phyloP scores from a whole-genome alignment of 2,797 vertebrate genomes.

The Sebastes hopkinsi region DNA sequence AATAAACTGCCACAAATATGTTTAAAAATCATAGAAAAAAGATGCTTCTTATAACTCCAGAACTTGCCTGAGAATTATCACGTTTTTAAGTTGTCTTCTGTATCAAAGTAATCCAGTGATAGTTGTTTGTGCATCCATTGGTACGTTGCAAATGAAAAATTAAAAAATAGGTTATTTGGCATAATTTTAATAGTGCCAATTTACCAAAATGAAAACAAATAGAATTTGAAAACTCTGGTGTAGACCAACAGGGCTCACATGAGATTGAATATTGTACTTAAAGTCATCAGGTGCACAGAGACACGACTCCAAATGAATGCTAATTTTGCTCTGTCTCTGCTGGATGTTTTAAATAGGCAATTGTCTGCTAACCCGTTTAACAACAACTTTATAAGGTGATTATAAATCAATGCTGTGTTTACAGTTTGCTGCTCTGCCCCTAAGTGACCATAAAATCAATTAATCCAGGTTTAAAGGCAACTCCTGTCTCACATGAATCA shows the following conservation, averaged over 20 bases:
- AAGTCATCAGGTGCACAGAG: neutral
- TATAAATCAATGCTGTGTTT: neutral
- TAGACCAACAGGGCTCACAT: neutral
- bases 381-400: neutral
- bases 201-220: neutral
- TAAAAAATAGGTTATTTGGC: fast-evolving
- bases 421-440: neutral
- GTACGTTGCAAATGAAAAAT: too few species aligned
- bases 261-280: neutral
- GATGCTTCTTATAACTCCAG: neutral
- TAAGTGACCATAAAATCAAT: neutral
- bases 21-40: neutral
- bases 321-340: neutral
- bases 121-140: neutral
- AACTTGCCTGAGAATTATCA: neutral
- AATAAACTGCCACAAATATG: neutral
- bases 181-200: neutral
- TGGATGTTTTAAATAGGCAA: neutral
- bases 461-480: neutral
- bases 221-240: neutral
- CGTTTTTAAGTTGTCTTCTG: neutral
- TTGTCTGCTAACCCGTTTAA: neutral
- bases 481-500: neutral
- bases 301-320: neutral
- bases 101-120: neutral